phyloP scores from a whole-genome alignment of 2,797 vertebrate genomes.

The Poeciliopsis infans region DNA sequence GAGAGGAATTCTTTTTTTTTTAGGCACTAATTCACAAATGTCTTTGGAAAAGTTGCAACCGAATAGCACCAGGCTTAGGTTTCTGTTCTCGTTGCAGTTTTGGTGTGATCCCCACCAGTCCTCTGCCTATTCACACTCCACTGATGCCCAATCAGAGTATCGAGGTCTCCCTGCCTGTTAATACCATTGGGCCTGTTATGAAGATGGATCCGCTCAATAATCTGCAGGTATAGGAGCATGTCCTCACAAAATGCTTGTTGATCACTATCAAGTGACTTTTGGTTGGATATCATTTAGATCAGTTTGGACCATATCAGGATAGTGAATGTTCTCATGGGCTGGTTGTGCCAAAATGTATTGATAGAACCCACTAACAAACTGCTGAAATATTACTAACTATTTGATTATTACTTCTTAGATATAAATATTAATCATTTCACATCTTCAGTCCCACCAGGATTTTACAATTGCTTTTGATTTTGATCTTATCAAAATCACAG shows the following conservation, averaged over 20 bases:
- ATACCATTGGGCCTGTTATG: conserved; percentile 97
- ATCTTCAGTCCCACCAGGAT: no score
- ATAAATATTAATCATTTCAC: no score
- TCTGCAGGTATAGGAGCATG: conserved; percentile 85
- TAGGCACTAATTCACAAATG: neutral
- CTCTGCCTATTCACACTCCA: conserved; percentile 92
- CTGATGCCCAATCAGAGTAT: conserved; percentile 98
- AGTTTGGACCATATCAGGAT: no score
- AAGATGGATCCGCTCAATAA: conserved; percentile 99
- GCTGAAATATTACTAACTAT: no score
- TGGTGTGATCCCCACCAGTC: conserved; percentile 94
- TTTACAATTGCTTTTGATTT: no score
- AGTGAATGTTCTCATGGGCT: no score
- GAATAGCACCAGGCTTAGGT: neutral
- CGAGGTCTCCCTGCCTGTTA: conserved; percentile 94
- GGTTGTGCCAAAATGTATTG: no score
- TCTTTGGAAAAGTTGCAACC: neutral
- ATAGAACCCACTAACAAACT: no score
- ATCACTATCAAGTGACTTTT: neutral
- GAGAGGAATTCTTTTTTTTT: neutral
- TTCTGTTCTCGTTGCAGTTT: conserved; percentile 79
- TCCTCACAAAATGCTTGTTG: neutral
- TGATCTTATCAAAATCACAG: no score
- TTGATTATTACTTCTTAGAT: no score
- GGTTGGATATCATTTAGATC: neutral